Base-by-base conservation (phyloP, 2,888 invertebrate species). In the Chouioia cunea region DNA sequence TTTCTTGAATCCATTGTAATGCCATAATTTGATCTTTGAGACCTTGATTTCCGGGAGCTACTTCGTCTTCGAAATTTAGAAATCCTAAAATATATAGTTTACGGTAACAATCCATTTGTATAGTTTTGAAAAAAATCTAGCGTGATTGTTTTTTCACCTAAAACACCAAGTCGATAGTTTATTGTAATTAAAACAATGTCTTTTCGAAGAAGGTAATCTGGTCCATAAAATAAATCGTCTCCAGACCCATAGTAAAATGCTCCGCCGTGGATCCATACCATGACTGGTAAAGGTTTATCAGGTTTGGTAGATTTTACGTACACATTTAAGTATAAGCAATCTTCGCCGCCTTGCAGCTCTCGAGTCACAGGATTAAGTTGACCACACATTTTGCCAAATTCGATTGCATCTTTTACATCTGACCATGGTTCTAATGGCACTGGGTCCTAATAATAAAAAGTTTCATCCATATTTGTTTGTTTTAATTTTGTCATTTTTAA, bases 21-120 rank as follows among this genome's bases (percentile, higher is more conserved):
- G 82, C 83, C 77, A 80, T 75, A 1, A 80, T 78, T 70, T 83
- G 83, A 71, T 84, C 85, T 71, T 83, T 83, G 58, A 84, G 46
- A 2, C 84, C 84, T 15, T 78, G 79, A 66, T 84, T 84, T 54
- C 81, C 83, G 0, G 81, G 81, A 20, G 82, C 82, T 46, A 53
- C 78, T 20, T 77, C 78, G 65, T 84, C 82, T 0, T 74, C 78
- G 14, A 83, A 83, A 66, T 80, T 82, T n/a, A 84, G 66, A 63
- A 79, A 83, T 43, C 84, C 84, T 83, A 27, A n/a, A 16, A 16
- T 10, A 57, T n/a, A 48, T 6, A 50, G n/a, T 18, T 12, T n/a
- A n/a, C n/a, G n/a, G n/a, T n/a, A n/a, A n/a, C n/a, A n/a, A n/a
- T n/a, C n/a, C n/a, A n/a, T n/a, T n/a, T n/a, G n/a, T n/a, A n/a